These are phyloP conservation scores for Gobio occitaniae DNA, from an alignment of 2,797 vertebrate species.

Conservation along the genomic window DNA sequence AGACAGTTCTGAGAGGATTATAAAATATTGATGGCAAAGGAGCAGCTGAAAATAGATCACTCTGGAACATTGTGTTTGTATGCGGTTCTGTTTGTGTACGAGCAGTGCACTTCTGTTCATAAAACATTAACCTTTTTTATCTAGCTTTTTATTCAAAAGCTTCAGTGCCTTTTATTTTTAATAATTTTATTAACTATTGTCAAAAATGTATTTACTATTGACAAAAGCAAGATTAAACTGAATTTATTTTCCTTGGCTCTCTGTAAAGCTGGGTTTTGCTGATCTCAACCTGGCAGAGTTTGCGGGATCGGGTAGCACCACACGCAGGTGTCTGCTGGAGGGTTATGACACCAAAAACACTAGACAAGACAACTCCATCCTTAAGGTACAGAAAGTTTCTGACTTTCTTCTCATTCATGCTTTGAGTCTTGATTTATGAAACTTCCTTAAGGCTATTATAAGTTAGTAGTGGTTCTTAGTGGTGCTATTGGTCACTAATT, in stretches of 20 bases:
- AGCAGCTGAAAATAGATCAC: constrained; percentile 37
- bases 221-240: background rate
- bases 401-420: background rate
- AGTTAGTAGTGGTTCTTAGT: background rate
- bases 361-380: constrained; percentile 97
- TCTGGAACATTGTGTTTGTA: constrained; percentile 9
- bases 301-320: constrained; percentile 79
- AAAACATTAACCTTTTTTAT: background rate
- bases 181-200: background rate
- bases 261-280: constrained; percentile 84
- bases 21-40: constrained; percentile 38
- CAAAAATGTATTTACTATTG: too few relatives aligned
- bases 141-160: background rate
- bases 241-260: background rate
- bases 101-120: background rate
- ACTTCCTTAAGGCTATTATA: background rate
- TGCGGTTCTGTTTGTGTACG: background rate
- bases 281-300: constrained; percentile 88
- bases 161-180: background rate
- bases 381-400: constrained; percentile 83
- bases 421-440: background rate
- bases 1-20: constrained; percentile 22
- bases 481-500: background rate
- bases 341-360: constrained; percentile 99
- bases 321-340: constrained; percentile 95